These are phyloP conservation scores for Cephus rjabovi DNA, from an alignment of 2,888 invertebrate species.

Conservation along the genomic window DNA sequence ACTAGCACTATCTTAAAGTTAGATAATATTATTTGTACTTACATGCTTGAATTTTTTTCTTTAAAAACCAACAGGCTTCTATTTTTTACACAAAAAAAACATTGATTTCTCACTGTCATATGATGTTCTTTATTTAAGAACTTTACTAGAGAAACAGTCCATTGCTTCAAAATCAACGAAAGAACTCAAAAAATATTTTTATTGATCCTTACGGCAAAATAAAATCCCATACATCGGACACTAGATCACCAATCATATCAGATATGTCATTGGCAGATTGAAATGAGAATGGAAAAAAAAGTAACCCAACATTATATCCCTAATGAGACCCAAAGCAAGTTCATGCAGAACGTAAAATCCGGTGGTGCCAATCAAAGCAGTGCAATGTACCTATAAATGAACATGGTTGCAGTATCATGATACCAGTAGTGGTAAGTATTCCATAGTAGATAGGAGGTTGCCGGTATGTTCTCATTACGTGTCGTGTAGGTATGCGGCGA, in stretches of 20 bases:
- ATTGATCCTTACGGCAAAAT: neutral
- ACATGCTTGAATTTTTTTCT: neutral
- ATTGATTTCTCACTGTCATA: too few relatives aligned
- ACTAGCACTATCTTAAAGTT: neutral
- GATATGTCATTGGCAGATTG: neutral
- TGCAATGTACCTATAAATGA: neutral
- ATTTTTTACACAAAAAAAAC: neutral
- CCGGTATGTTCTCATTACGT: slow-evolving; percentile 66
- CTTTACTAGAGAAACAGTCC: neutral
- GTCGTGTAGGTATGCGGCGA: slow-evolving; percentile 63
- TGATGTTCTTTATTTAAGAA: too few relatives aligned
- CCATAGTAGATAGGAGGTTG: slow-evolving; percentile 60
- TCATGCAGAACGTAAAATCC: neutral
- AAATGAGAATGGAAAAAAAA: neutral
- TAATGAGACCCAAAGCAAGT: neutral
- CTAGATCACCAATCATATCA: neutral
- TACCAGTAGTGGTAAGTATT: slow-evolving; percentile 47
- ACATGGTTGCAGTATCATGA: neutral
- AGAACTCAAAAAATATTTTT: neutral
- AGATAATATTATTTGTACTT: neutral
- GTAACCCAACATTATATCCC: neutral
- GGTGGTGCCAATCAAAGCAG: neutral
- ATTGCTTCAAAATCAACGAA: neutral
- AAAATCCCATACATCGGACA: neutral
- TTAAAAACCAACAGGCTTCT: neutral